Conservation (phyloP, 2,797 vertebrate species). For the Centroberyx gerrardi region DNA sequence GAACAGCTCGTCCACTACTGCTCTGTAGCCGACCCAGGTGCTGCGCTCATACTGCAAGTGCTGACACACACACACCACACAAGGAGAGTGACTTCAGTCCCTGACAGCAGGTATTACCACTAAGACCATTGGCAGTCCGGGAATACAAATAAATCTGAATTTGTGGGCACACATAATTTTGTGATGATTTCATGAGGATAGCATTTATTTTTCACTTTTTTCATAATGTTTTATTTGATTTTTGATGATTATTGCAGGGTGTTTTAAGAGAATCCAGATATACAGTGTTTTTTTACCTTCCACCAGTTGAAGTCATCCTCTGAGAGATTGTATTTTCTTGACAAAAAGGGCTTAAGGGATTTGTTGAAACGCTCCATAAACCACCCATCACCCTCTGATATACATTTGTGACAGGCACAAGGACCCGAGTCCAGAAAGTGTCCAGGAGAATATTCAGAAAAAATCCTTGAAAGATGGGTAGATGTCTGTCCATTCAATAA, state of each 20-base stretch:
- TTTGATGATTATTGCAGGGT: background rate
- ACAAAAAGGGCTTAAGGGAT: slow-evolving; percentile 30
- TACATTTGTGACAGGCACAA: slow-evolving; percentile 12
- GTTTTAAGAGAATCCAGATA: no score
- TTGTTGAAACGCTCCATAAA: background rate
- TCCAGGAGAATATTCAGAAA: background rate
- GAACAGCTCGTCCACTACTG: slow-evolving; percentile 17
- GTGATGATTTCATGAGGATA: no score
- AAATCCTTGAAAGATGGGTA: no score
- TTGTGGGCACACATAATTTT: no score
- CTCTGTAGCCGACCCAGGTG: background rate
- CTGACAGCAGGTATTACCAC: no score
- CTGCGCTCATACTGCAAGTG: fast-evolving
- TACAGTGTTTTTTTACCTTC: slow-evolving; percentile 34
- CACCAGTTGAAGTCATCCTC: slow-evolving; percentile 50
- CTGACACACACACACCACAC: slow-evolving; percentile 4
- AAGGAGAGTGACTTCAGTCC: background rate
- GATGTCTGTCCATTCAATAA: background rate
- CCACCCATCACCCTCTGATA: background rate
- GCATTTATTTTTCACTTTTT: background rate
- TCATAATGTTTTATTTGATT: background rate
- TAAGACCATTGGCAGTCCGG: no score
- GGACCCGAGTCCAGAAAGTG: no score
- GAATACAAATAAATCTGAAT: no score
- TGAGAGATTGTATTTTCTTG: background rate